A percentile compares a stretch with the other conserved stretches of the same genome.
Conservation (phyloP, 2,888 invertebrate species). For the Apotomis turbidana region DNA sequence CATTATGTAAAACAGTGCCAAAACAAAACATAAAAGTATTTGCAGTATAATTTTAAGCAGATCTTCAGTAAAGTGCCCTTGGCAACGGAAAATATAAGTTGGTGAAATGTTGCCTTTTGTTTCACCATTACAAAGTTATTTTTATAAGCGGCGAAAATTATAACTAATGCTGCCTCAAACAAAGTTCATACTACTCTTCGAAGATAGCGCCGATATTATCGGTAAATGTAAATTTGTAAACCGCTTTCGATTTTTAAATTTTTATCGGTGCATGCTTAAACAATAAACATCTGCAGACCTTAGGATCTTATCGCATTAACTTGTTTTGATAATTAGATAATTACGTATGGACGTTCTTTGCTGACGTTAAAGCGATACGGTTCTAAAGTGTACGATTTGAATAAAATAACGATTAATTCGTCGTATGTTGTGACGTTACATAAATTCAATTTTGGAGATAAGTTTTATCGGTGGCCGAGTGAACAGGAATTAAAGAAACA, state of each 20-base stretch:
- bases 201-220: neutral
- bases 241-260: conserved; percentile 4
- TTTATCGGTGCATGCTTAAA: conserved; percentile 5
- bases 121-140: neutral
- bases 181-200: neutral
- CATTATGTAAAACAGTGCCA: conserved; percentile 9
- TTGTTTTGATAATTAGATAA: neutral
- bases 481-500: conserved; percentile 17
- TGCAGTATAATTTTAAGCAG: neutral
- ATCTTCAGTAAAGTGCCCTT: neutral
- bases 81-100: conserved; percentile 3
- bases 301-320: neutral
- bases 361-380: neutral
- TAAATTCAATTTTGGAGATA: conserved; percentile 38
- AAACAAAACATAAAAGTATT: conserved; percentile 2
- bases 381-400: conserved; percentile 29
- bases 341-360: neutral
- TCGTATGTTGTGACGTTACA: conserved; percentile 39
- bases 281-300: neutral
- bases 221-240: neutral
- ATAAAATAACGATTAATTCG: conserved; percentile 44
- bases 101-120: conserved; percentile 1
- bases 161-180: neutral
- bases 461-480: conserved; percentile 22
- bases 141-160: neutral